Evolutionary conservation across 2,113 vertebrate genomes (phyloP).

Genomic region (Centropus bengalensis): DNA sequence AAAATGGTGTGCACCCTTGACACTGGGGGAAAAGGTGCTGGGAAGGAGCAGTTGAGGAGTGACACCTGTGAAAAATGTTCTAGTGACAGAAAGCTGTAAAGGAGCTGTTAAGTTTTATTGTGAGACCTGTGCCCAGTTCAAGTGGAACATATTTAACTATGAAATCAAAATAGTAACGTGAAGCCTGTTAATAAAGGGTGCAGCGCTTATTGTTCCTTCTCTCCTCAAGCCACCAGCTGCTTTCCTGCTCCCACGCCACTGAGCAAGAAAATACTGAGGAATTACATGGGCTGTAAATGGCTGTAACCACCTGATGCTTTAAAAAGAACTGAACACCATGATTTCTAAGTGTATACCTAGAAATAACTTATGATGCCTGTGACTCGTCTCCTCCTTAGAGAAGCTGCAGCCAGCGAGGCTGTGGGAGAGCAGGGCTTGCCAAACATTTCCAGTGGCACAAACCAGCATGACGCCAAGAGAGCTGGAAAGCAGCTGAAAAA

Average conservation of each 20-base stretch:
- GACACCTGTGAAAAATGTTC: neutral
- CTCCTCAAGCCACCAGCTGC: neutral
- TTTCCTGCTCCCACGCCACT: neutral
- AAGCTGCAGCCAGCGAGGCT: neutral
- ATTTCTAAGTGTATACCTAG: neutral
- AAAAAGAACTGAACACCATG: neutral
- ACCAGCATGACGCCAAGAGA: neutral
- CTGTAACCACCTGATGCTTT: neutral
- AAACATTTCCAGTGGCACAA: neutral
- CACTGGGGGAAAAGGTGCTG: neutral
- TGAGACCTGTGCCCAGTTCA: neutral
- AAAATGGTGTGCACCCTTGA: accelerated
- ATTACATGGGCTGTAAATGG: neutral
- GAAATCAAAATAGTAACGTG: neutral
- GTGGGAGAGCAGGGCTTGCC: neutral
- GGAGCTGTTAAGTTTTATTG: neutral
- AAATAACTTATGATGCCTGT: neutral
- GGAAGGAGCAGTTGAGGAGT: neutral
- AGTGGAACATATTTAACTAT: neutral
- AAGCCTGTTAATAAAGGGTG: neutral
- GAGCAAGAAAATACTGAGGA: neutral
- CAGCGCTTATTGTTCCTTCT: neutral
- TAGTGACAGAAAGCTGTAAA: neutral
- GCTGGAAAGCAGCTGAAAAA: conserved; percentile 15
- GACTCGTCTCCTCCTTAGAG: neutral